Conservation (phyloP, 1,140 invertebrate species). For the Macrobrachium nipponense region DNA sequence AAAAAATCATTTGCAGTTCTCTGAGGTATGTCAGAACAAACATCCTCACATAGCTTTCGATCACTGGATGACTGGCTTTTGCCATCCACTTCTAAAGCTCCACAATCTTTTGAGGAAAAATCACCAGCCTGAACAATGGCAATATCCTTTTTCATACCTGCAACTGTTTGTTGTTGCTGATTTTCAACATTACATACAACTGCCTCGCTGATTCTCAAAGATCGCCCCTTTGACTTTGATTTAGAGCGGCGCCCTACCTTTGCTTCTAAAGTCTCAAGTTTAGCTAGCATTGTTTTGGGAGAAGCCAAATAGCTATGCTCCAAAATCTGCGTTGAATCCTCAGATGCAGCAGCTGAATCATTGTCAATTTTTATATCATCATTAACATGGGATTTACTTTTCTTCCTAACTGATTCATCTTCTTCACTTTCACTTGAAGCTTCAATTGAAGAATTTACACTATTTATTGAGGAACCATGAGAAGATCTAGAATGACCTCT, state of each 20-base stretch:
- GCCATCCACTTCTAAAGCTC: not conserved
- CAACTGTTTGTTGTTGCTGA: not conserved
- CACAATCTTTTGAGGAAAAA: not conserved
- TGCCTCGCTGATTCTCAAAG: not conserved
- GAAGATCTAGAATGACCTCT: not conserved
- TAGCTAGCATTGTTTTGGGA: slow-evolving; percentile 26
- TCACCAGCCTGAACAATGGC: not conserved
- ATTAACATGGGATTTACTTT: not conserved
- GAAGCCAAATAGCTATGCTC: slow-evolving; percentile 41
- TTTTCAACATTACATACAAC: too few relatives aligned
- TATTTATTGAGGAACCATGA: not conserved
- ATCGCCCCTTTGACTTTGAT: slow-evolving; percentile 13
- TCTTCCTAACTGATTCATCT: not conserved
- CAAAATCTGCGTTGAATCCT: not conserved
- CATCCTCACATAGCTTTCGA: not conserved
- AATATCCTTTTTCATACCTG: not conserved
- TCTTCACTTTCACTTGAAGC: slow-evolving; percentile 44
- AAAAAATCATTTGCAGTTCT: not conserved
- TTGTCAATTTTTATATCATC: not conserved
- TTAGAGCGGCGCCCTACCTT: slow-evolving; percentile 24
- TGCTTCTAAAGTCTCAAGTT: slow-evolving; percentile 36
- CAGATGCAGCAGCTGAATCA: not conserved
- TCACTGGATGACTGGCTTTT: not conserved
- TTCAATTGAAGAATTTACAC: slow-evolving; percentile 2
- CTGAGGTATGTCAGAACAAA: not conserved